Evolutionary conservation across 2,113 vertebrate species (phyloP), one percentile per base, ranked within the genome.

Genomic region (Microtus pennsylvanicus): DNA sequence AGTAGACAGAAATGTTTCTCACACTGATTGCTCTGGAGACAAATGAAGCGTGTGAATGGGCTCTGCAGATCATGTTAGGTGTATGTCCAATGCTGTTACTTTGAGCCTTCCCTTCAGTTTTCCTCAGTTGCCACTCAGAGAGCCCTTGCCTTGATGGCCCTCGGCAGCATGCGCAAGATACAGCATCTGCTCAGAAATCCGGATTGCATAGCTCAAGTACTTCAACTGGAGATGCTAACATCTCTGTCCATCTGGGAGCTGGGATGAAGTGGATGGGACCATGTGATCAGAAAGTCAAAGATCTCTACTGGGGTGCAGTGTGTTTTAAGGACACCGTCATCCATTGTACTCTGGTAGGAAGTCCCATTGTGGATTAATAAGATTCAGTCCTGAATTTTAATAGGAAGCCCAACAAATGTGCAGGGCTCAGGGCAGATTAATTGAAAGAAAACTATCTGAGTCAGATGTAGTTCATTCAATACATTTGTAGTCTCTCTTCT

Each of bases 401-500:
- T 94, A 89, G 91, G 0, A 55, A 96, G 70, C 58, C 38, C 55
- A 87, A 76, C n/a, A 50, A 81, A 45, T 21, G 78, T 82, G 35
- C 91, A 85, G 61, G 30, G 38, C 93, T 95, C 38, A 19, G 17
- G 35, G 91, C 55, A 94, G 87, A 94, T 86, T 96, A 96, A 94
- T 63, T 93, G 87, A 87, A 96, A 96, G 93, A 82, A 87, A 96
- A 78, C 58, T 47, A 50, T 92, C 42, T 61, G 93, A 95, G 86
- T 76, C 92, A 94, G 77, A 58, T 76, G 21, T 7, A 47, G 45
- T 90, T 95, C 95, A 38, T 58, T n/a, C 28, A 81, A 86, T 11
- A 9, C 65, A 45, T 89, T 55, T 86, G 78, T 87, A 88, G 7
- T 50, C 45, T 77, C 76, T 82, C 75, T 94, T 93, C 42, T 82